These are phyloP conservation scores for Zhuqinia jingwanae DNA, from an alignment of 2,888 invertebrate species.

Conservation along the genomic window DNA sequence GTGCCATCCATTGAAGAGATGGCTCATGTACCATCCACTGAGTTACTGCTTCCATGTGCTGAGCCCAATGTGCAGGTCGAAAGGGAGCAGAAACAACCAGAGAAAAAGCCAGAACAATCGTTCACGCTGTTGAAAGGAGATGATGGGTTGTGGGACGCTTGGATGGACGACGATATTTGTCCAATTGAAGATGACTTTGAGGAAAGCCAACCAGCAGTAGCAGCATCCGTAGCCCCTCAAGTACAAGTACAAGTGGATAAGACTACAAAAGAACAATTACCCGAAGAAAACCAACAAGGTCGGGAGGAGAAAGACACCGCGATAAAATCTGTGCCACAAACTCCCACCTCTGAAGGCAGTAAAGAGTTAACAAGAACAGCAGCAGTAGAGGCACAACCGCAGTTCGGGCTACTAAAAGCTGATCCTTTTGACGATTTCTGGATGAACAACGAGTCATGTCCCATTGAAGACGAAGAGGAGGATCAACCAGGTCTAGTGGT, in stretches of 20 bases:
- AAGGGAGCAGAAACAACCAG: not conserved
- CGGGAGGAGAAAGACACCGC: not conserved
- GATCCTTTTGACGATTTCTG: constrained; percentile 58
- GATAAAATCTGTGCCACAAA: not conserved
- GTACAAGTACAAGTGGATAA: not conserved
- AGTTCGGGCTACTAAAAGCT: constrained; percentile 32
- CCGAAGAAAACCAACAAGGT: not conserved
- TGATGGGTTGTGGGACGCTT: constrained; percentile 56
- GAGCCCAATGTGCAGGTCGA: too few relatives aligned
- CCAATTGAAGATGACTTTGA: constrained; percentile 62
- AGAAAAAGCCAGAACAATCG: not conserved
- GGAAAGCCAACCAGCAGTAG: not conserved
- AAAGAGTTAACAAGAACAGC: too few relatives aligned
- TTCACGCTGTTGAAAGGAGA: constrained; percentile 57
- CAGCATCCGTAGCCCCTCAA: not conserved
- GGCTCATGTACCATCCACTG: too few relatives aligned
- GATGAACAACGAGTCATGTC: constrained; percentile 71
- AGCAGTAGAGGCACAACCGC: not conserved
- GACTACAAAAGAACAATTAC: not conserved
- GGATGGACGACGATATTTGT: constrained; percentile 72
- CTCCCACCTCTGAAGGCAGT: not conserved
- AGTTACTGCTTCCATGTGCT: too few relatives aligned
- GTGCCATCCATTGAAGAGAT: too few relatives aligned
- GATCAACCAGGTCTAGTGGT: not conserved
- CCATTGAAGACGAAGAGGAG: constrained; percentile 64